Evolutionary conservation across 2,888 invertebrate species (phyloP).

Genomic region (Agrilus mali): DNA sequence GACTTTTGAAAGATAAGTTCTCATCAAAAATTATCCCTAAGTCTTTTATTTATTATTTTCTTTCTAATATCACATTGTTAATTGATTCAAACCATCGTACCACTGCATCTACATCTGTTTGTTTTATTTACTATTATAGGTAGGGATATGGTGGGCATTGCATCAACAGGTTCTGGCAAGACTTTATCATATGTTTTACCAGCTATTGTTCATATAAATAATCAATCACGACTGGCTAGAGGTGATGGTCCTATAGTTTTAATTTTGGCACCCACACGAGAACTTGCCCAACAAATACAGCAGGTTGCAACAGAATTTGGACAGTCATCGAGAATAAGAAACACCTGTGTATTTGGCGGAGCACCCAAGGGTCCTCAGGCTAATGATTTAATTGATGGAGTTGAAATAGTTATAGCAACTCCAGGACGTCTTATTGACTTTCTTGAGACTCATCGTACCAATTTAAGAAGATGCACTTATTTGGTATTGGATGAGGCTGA

Average conservation of each 20-base stretch:
- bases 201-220: slow-evolving; percentile 88
- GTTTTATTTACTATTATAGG: neutral
- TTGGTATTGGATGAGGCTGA: slow-evolving; percentile 72
- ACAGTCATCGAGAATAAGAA: slow-evolving; percentile 71
- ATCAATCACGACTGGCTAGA: slow-evolving; percentile 72
- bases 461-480: slow-evolving; percentile 77
- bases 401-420: slow-evolving; percentile 92
- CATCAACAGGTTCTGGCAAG: slow-evolving; percentile 88
- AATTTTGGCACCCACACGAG: slow-evolving; percentile 80
- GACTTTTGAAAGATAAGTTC: too few species aligned
- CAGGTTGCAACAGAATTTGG: slow-evolving; percentile 91
- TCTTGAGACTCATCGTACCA: slow-evolving; percentile 70
- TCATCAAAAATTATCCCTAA: too few species aligned
- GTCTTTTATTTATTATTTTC: too few species aligned
- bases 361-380: slow-evolving; percentile 93
- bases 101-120: too few species aligned
- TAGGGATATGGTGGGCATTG: slow-evolving; percentile 84
- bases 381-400: slow-evolving; percentile 69
- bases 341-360: slow-evolving; percentile 96
- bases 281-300: slow-evolving; percentile 64
- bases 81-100: too few species aligned
- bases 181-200: slow-evolving; percentile 85
- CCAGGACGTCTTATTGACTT: slow-evolving; percentile 94
- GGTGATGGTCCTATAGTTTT: slow-evolving; percentile 91
- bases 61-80: too few species aligned